Conservation (phyloP, 2,797 vertebrate genomes). For the Dryobates pubescens region DNA sequence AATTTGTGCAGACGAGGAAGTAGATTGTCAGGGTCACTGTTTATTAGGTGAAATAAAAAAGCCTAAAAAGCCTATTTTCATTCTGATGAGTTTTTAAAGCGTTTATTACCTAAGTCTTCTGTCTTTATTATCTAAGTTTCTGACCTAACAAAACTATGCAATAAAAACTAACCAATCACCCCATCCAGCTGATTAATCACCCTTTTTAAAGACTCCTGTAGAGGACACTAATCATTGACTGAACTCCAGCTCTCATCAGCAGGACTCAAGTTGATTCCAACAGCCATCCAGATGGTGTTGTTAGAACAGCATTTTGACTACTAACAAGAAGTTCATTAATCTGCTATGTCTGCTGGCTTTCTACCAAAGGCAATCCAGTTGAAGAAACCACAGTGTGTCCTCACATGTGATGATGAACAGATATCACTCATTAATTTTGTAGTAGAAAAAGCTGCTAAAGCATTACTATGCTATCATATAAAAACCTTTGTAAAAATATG, state of each 20-base stretch:
- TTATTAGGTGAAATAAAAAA: conserved; percentile 67
- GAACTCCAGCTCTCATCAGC: conserved; percentile 5
- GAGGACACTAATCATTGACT: conserved; percentile 21
- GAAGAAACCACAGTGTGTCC: neutral
- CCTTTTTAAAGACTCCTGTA: conserved; percentile 14
- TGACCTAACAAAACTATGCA: neutral
- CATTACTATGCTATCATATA: neutral
- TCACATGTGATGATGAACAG: neutral
- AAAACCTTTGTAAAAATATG: conserved; percentile 30
- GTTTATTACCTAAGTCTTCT: conserved; percentile 37
- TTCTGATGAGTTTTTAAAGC: conserved; percentile 43
- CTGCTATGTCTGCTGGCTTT: conserved; percentile 28
- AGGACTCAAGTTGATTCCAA: conserved; percentile 15
- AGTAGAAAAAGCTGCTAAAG: neutral
- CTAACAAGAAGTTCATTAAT: conserved; percentile 43
- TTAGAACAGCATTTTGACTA: conserved; percentile 46
- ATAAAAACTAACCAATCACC: conserved; percentile 14
- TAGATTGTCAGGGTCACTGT: conserved; percentile 53
- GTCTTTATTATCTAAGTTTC: conserved; percentile 9
- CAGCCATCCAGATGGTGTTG: conserved; percentile 34
- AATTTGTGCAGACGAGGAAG: conserved; percentile 62
- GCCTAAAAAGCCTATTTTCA: conserved; percentile 43
- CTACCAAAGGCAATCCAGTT: conserved; percentile 36
- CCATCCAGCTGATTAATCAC: conserved; percentile 44
- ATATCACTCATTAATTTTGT: conserved; percentile 33